These are phyloP conservation scores for Gymnothorax javanicus DNA, from an alignment of 2,797 vertebrate genomes.

Conservation along the genomic window DNA sequence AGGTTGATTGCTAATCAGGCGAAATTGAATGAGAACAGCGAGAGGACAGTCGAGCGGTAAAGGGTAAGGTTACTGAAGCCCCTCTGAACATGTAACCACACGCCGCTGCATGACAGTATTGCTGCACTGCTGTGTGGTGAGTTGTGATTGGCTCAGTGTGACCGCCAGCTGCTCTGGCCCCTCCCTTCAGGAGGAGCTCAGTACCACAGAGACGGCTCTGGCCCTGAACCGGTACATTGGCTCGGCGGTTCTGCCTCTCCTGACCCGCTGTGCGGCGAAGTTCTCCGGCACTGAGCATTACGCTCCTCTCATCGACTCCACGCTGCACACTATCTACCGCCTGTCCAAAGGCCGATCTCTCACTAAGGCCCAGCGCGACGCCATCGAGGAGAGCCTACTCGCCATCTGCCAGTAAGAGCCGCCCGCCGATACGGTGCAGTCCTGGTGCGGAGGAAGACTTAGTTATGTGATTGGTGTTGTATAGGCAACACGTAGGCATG, in stretches of 20 bases:
- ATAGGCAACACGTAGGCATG: background rate
- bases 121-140: background rate
- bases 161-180: background rate
- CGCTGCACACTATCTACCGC: constrained; percentile 93
- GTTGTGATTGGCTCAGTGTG: background rate
- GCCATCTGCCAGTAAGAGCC: constrained; percentile 90
- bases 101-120: too few species aligned
- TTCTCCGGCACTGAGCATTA: constrained; percentile 93
- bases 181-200: constrained; percentile 81
- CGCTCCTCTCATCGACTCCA: constrained; percentile 89
- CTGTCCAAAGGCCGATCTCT: constrained; percentile 95
- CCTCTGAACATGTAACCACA: too few species aligned
- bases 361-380: constrained; percentile 96
- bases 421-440: background rate
- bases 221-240: constrained; percentile 95
- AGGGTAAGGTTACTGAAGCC: too few species aligned
- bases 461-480: background rate
- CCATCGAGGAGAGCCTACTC: constrained; percentile 95
- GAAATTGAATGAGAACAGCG: too few species aligned
- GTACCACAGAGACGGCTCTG: constrained; percentile 92
- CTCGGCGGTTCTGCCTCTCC: constrained; percentile 89
- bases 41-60: too few species aligned
- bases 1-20: too few species aligned
- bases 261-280: constrained; percentile 93
- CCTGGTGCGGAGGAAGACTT: background rate